Percentiles rank a stretch among this genome's conserved stretches.
Conservation (phyloP, 2,888 invertebrate genomes). For the Stenurella melanura region DNA sequence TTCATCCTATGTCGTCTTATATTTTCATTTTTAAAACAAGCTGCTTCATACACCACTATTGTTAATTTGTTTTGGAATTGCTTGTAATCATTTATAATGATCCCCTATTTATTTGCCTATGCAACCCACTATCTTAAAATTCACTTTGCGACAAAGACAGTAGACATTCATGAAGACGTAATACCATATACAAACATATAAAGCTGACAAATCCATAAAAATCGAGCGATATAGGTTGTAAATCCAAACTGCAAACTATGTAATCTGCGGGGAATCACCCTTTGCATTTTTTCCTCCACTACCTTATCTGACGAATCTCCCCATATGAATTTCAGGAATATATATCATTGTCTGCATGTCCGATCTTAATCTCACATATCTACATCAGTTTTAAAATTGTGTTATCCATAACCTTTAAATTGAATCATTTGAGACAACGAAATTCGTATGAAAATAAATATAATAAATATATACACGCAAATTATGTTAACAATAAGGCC, state of each 20-base stretch:
- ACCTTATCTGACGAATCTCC: conserved; percentile 50
- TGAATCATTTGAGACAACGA: background rate
- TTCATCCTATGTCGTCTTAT: no score
- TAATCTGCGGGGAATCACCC: conserved; percentile 69
- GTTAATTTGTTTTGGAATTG: no score
- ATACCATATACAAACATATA: conserved; percentile 67
- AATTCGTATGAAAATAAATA: background rate
- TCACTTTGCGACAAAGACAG: conserved; percentile 13
- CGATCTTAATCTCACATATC: conserved; percentile 1
- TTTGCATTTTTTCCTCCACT: conserved; percentile 57
- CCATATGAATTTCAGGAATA: conserved; percentile 59
- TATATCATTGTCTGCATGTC: conserved; percentile 61
- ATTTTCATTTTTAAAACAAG: no score
- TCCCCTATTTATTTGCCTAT: background rate
- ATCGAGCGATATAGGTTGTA: conserved; percentile 67
- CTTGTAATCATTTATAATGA: no score
- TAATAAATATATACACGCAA: no score
- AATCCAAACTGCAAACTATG: conserved; percentile 72
- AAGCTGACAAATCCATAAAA: conserved; percentile 71
- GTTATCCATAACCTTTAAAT: background rate
- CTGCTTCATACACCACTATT: no score
- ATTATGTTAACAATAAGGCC: no score
- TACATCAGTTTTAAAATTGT: conserved; percentile 3
- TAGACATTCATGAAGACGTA: conserved; percentile 59
- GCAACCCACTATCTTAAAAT: conserved; percentile 4